phyloP scores from a whole-genome alignment of 2,113 vertebrate species.

The Percina caprodes region DNA sequence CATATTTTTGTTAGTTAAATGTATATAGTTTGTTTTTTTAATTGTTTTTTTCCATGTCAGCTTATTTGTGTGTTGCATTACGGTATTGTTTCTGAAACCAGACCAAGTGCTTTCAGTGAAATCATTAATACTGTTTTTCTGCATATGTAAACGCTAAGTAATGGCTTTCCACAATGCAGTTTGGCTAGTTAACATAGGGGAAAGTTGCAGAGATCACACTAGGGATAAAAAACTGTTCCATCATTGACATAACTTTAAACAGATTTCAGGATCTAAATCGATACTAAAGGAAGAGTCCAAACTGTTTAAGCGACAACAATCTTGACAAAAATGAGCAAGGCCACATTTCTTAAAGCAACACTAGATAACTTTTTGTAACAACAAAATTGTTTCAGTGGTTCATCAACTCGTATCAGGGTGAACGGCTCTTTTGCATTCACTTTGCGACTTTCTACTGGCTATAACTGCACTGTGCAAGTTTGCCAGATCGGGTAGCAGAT shows the following conservation, averaged over 20 bases:
- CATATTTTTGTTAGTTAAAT: not conserved
- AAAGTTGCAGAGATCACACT: not conserved
- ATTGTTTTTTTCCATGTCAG: not conserved
- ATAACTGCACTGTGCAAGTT: no score
- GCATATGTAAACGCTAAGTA: not conserved
- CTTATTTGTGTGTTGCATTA: not conserved
- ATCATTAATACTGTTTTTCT: not conserved
- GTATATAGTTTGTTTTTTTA: not conserved
- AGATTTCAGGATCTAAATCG: not conserved
- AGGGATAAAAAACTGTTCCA: not conserved
- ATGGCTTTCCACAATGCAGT: not conserved
- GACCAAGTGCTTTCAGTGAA: not conserved
- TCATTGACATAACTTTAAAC: not conserved
- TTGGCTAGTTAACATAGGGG: not conserved
- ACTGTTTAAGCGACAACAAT: not conserved
- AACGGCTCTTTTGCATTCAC: no score
- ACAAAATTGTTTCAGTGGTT: no score
- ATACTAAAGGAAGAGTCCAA: not conserved
- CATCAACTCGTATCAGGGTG: no score
- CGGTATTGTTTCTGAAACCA: not conserved
- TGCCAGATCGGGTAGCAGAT: no score
- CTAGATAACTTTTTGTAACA: no score
- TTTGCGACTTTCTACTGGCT: no score
- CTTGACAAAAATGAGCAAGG: not conserved
- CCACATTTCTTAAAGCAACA: not conserved